Evolutionary conservation across 2,113 vertebrate genomes (phyloP).

Genomic region (Sakesphorus luctuosus): DNA sequence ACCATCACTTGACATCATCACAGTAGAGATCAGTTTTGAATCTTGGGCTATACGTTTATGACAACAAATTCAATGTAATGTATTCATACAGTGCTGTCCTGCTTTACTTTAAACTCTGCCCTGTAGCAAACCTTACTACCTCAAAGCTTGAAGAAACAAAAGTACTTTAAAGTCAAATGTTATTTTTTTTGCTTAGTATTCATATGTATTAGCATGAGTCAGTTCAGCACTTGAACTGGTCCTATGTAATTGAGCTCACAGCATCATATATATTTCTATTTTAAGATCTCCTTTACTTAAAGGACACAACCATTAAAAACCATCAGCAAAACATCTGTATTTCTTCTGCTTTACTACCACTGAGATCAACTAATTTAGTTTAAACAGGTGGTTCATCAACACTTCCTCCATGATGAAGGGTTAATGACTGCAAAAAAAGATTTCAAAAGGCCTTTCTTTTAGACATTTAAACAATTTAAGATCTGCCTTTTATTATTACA

Average conservation of each 20-base stretch:
- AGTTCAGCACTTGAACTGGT: not conserved
- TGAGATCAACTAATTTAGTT: not conserved
- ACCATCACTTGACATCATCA: not conserved
- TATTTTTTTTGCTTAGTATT: not conserved
- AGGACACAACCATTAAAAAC: not conserved
- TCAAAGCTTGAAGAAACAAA: not conserved
- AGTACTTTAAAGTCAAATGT: not conserved
- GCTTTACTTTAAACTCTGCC: not conserved
- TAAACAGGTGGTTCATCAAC: not conserved
- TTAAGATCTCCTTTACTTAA: not conserved
- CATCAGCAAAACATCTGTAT: not conserved
- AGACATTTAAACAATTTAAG: not conserved
- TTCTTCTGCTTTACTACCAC: not conserved
- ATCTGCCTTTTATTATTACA: not conserved
- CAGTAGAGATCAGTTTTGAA: not conserved
- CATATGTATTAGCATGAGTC: not conserved
- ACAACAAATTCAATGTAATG: not conserved
- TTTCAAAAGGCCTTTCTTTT: not conserved
- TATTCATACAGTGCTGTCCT: not conserved
- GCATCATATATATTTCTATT: not conserved
- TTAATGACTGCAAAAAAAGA: not conserved
- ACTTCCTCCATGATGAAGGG: not conserved
- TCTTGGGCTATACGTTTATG: fast-evolving
- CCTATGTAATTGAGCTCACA: not conserved
- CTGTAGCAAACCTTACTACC: not conserved